Conservation (phyloP, 2,888 invertebrate genomes). For the Chrysolina oricalcia region DNA sequence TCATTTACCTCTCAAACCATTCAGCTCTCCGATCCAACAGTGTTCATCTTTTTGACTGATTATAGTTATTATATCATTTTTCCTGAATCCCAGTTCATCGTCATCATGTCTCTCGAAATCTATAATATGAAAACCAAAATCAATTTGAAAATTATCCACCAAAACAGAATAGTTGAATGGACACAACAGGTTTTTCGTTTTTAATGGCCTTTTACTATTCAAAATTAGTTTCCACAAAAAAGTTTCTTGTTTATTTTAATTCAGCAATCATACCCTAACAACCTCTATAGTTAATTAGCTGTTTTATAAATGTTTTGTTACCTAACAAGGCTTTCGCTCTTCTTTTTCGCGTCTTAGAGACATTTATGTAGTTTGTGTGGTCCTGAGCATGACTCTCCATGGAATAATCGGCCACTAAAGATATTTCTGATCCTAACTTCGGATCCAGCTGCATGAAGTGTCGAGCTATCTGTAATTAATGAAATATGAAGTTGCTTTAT, state of each 20-base stretch:
- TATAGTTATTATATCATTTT: constrained; percentile 98
- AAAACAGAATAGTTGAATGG: background rate
- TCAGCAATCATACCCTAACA: too few relatives aligned
- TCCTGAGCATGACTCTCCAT: constrained; percentile 97
- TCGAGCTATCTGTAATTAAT: constrained; percentile 79
- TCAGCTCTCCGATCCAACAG: constrained; percentile 98
- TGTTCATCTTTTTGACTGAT: constrained; percentile 98
- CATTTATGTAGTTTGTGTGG: constrained; percentile 95
- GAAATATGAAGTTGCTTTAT: background rate
- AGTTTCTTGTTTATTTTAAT: too few relatives aligned
- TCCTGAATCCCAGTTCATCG: constrained; percentile 97
- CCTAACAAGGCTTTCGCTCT: constrained; percentile 94
- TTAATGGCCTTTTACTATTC: too few relatives aligned
- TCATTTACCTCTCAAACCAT: constrained; percentile 84
- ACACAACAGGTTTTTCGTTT: too few relatives aligned
- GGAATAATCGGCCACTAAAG: constrained; percentile 92
- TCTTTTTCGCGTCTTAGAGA: constrained; percentile 88
- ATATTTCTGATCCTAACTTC: constrained; percentile 85
- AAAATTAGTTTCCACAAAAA: too few relatives aligned
- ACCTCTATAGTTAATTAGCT: too few relatives aligned
- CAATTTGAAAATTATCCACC: background rate
- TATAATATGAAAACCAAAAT: constrained; percentile 58
- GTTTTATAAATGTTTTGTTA: constrained; percentile 53
- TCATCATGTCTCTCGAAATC: constrained; percentile 99
- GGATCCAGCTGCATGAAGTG: constrained; percentile 97